Conservation (phyloP, 2,888 invertebrate species). For the Cheilosia vernalis region DNA sequence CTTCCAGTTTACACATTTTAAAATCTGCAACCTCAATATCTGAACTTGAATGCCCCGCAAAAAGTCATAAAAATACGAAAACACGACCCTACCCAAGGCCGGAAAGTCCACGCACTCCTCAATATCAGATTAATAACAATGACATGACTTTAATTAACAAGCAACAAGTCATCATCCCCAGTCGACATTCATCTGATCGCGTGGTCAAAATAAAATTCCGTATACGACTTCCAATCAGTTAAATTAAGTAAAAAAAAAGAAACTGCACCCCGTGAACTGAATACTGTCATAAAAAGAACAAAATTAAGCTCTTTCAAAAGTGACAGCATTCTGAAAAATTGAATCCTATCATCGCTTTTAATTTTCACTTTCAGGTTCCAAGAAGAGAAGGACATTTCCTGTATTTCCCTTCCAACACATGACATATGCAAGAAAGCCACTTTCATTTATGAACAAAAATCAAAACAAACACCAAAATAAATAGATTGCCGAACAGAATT, state of each 20-base stretch:
- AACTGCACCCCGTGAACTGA: neutral
- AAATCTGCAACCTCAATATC: too few relatives aligned
- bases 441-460: constrained; percentile 31
- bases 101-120: constrained; percentile 9
- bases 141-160: constrained; percentile 31
- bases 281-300: neutral
- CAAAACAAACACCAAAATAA: constrained; percentile 6
- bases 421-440: constrained; percentile 18
- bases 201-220: constrained; percentile 22
- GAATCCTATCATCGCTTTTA: constrained; percentile 11
- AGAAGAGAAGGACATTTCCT: neutral
- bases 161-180: neutral
- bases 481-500: constrained; percentile 22
- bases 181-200: constrained; percentile 29
- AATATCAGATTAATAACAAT: constrained; percentile 42
- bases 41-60: too few relatives aligned
- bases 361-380: constrained; percentile 19
- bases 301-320: constrained; percentile 24
- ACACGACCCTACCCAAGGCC: constrained; percentile 22
- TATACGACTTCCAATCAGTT: constrained; percentile 17
- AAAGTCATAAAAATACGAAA: neutral
- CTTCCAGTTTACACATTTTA: too few relatives aligned
- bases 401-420: too few relatives aligned
- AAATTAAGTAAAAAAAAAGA: neutral
- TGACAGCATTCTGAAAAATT: constrained; percentile 48